A percentile compares a stretch with the other conserved stretches of the same genome.
Conservation (phyloP, 2,113 vertebrate genomes). For the Myanophis thanlyinensis region DNA sequence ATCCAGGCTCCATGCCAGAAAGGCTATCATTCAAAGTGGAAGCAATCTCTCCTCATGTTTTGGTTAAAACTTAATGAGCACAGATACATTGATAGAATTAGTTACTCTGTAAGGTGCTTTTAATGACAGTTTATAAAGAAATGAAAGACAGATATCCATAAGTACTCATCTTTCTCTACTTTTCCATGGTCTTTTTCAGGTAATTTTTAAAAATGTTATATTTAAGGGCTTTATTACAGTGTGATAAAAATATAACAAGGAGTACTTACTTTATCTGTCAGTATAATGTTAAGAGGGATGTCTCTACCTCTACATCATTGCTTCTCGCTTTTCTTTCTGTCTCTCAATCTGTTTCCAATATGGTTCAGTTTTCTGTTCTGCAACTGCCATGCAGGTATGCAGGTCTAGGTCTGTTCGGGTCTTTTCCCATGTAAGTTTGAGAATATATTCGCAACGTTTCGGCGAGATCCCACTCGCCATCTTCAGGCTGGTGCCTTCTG, state of each 20-base stretch:
- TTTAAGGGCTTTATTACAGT: neutral
- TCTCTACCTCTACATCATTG: neutral
- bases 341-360: neutral
- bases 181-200: neutral
- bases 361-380: neutral
- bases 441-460: too few species aligned
- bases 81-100: neutral
- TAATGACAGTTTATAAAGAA: neutral
- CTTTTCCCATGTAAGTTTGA: too few species aligned
- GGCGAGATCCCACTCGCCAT: too few species aligned
- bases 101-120: neutral
- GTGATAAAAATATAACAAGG: neutral
- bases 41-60: neutral
- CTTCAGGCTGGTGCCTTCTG: too few species aligned
- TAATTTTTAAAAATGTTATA: neutral
- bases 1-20: neutral
- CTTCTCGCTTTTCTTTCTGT: neutral
- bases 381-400: neutral
- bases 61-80: slow-evolving; percentile 6
- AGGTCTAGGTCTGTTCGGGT: too few species aligned
- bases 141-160: neutral
- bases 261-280: neutral
- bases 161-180: neutral
- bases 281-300: neutral
- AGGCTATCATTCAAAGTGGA: slow-evolving; percentile 14